phyloP scores from a whole-genome alignment of 2,888 invertebrate genomes.

The Yponomeuta cagnagella region DNA sequence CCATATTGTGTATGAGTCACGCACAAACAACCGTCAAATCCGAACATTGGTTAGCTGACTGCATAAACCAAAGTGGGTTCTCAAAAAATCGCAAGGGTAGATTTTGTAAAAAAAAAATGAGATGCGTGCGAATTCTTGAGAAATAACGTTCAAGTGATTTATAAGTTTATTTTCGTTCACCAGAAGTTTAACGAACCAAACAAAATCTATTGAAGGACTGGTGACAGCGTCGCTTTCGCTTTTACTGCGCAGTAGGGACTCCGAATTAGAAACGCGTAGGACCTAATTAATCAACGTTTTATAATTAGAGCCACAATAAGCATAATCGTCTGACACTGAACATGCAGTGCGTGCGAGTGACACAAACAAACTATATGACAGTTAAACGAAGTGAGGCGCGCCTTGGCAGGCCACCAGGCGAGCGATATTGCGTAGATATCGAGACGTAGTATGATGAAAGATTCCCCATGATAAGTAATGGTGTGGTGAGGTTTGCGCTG shows the following conservation, averaged over 20 bases:
- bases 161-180: background rate
- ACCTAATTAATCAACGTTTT: background rate
- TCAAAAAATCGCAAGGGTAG: too few relatives aligned
- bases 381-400: conserved; percentile 21
- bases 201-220: background rate
- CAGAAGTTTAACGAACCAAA: background rate
- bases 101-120: too few relatives aligned
- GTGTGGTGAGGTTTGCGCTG: background rate
- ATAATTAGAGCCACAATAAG: background rate
- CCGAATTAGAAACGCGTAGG: background rate
- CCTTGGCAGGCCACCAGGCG: conserved; percentile 31
- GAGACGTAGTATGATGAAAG: background rate
- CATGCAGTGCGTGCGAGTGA: conserved; percentile 5
- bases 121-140: too few relatives aligned
- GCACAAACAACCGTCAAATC: too few relatives aligned
- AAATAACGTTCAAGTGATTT: too few relatives aligned
- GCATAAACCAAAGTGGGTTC: too few relatives aligned
- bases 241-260: background rate
- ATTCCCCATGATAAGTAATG: background rate
- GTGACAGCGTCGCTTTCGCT: background rate
- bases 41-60: too few relatives aligned
- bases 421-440: background rate
- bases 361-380: conserved; percentile 25
- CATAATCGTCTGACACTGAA: conserved; percentile 11
- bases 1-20: too few relatives aligned